These are phyloP conservation scores for Okapia johnstoni DNA, from an alignment of 2,113 vertebrate genomes.

Conservation along the genomic window DNA sequence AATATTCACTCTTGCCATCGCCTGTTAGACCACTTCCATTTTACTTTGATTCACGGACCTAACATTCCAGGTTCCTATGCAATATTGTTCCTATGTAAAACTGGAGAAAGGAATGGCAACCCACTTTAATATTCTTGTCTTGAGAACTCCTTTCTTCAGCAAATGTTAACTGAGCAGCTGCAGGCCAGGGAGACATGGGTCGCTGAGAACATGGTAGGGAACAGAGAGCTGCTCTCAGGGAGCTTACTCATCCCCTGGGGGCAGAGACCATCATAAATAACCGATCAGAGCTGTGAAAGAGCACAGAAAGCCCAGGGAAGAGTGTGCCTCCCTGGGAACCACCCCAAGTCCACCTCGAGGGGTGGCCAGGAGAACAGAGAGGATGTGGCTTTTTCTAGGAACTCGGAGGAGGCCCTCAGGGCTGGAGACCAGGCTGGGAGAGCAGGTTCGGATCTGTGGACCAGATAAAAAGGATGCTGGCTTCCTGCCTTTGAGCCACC, in stretches of 20 bases:
- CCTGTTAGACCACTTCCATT: neutral
- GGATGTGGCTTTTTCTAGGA: neutral
- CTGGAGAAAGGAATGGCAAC: neutral
- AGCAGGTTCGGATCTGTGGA: neutral
- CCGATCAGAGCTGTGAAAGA: fast-evolving
- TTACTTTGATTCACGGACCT: neutral
- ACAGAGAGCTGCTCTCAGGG: neutral
- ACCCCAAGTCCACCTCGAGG: fast-evolving
- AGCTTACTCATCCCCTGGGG: neutral
- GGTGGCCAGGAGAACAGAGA: neutral
- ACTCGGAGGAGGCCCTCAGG: neutral
- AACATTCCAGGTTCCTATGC: neutral
- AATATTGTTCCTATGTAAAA: neutral
- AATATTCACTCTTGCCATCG: neutral
- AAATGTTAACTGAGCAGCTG: neutral
- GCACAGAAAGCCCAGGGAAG: neutral
- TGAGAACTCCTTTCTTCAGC: neutral
- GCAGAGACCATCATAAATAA: neutral
- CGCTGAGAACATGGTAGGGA: neutral
- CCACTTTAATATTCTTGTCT: neutral
- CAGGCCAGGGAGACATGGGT: neutral
- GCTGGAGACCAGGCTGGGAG: neutral
- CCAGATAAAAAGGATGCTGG: neutral
- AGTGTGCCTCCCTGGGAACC: neutral
- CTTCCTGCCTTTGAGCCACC: neutral